Base-by-base conservation (phyloP, 2,113 vertebrate species). In the Connochaetes taurinus region DNA sequence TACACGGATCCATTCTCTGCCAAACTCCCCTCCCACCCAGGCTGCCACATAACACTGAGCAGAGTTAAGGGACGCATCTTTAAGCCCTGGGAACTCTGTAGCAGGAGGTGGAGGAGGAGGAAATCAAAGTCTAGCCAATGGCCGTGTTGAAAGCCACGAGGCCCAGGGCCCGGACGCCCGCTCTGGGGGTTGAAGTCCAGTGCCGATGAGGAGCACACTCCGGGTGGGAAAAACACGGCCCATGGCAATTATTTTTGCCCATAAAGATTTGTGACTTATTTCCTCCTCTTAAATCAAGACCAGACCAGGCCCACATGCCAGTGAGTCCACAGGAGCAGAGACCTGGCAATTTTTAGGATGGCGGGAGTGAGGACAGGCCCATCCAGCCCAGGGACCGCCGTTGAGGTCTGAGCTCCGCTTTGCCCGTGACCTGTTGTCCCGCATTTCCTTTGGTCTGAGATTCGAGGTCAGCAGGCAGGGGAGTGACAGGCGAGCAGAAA, bases 281-380 rank as follows among this genome's bases (percentile, higher is more conserved):
- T 96, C 16, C 47, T 82, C 71, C 58, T 95, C 76, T 97, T 71
- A 98, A 94, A 95, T 90, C 86, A 97, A 33, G 82, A 78, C 87
- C 87, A 95, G 90, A 91, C 58, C 43, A 91, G 62, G 57, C 40
- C 47, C 52, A n/a, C 87, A 57, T 36, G 87, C n/a, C 58, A 90
- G 50, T 19, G 23, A 71, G n/a, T 74, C 43, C 47, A 21, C 74
- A 74, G 58, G 53, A 60, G 27, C 36, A 50, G 83, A 36, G 62
- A 81, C 81, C 87, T 36, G 31, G 25, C 95, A 76, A 55, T 62
- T 40, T 81, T 52, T 36, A 89, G 82, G 40, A 36, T 23, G 27
- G 52, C 29, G 21, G 64, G 47, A 74, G 80, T 36, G 81, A 64
- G 27, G 64, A 58, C 71, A 36, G 45, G 71, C 33, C 16, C 23